Percentiles rank a stretch among this genome's conserved stretches.
Evolutionary conservation across 2,888 invertebrate species (phyloP).

Genomic region (Eupithecia subumbrata): DNA sequence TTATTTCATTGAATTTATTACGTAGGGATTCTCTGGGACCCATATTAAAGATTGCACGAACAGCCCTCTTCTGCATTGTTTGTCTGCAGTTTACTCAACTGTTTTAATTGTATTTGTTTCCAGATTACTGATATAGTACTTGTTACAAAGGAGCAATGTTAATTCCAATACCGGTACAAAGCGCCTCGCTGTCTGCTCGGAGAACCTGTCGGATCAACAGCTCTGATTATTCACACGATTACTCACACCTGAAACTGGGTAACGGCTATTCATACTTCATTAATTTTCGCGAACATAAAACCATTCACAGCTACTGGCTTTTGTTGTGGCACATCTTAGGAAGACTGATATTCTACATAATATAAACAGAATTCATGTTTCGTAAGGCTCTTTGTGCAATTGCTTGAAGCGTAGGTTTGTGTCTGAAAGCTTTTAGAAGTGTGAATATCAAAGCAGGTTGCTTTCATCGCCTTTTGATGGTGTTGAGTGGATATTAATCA

Average conservation of each 20-base stretch:
- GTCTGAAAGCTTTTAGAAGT: background rate
- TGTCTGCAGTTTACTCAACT: too few relatives aligned
- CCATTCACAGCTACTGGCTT: slow-evolving; percentile 30
- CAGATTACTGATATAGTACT: too few relatives aligned
- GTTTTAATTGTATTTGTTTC: too few relatives aligned
- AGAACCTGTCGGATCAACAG: slow-evolving; percentile 28
- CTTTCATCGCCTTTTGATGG: slow-evolving; percentile 4
- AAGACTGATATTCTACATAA: slow-evolving; percentile 2
- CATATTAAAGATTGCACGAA: too few relatives aligned
- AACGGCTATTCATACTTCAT: slow-evolving; percentile 43
- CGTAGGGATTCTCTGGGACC: too few relatives aligned
- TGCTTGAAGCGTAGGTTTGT: background rate
- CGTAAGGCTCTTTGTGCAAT: background rate
- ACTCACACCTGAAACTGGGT: slow-evolving; percentile 37
- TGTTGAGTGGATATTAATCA: background rate
- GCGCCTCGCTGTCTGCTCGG: slow-evolving; percentile 63
- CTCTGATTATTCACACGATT: background rate
- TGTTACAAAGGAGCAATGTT: background rate
- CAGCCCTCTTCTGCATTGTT: too few relatives aligned
- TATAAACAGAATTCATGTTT: background rate
- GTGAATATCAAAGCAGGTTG: background rate
- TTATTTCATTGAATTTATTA: too few relatives aligned
- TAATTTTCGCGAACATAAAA: slow-evolving; percentile 24
- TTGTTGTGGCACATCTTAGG: slow-evolving; percentile 50
- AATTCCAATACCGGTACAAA: slow-evolving; percentile 37